A percentile compares a stretch with the other conserved stretches of the same genome.
phyloP scores from a whole-genome alignment of 2,113 vertebrate genomes.

The Neopipo cinnamomea region DNA sequence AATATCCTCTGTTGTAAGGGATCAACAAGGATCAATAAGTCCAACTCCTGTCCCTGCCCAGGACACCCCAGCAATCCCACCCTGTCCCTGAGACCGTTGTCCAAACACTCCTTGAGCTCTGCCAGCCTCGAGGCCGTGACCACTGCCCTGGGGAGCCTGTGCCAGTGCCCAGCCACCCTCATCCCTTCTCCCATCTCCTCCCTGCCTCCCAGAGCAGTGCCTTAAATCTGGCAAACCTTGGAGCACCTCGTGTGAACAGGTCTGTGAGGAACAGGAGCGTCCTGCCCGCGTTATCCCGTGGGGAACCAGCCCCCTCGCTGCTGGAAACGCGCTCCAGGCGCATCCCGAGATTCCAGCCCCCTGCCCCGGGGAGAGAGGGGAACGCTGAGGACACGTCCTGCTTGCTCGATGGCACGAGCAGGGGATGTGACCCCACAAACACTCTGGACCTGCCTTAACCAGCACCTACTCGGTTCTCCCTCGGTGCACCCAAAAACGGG shows the following conservation, averaged over 20 bases:
- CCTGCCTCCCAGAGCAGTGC: neutral
- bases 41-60: neutral
- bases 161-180: neutral
- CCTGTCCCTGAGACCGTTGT: neutral
- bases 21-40: neutral
- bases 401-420: neutral
- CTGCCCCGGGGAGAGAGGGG: neutral
- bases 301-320: neutral
- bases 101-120: neutral
- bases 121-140: neutral
- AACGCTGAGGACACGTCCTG: rapidly evolving
- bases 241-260: neutral
- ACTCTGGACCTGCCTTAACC: neutral
- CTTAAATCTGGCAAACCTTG: neutral
- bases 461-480: neutral
- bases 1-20: neutral
- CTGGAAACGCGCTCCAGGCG: neutral
- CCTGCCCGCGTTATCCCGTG: rapidly evolving
- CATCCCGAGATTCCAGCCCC: rapidly evolving
- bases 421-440: neutral
- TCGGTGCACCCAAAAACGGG: rapidly evolving
- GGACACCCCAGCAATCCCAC: neutral
- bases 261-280: neutral
- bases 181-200: neutral
- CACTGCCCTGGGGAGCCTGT: neutral